Conservation (phyloP, 2,888 invertebrate species). For the Tineola bisselliella region DNA sequence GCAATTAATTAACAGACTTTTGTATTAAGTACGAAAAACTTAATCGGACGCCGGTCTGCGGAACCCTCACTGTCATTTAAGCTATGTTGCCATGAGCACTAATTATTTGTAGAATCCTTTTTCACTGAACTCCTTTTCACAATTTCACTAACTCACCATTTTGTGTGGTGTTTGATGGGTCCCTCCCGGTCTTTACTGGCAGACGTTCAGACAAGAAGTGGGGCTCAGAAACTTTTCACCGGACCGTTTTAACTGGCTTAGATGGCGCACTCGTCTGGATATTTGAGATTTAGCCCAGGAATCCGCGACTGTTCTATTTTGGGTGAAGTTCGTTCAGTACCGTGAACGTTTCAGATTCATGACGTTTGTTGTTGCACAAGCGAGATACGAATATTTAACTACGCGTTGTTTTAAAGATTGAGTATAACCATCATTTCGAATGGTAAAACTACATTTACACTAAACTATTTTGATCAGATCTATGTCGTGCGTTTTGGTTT, state of each 20-base stretch:
- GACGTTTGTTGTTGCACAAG: constrained; percentile 29
- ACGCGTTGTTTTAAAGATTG: constrained; percentile 27
- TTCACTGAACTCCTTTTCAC: constrained; percentile 60
- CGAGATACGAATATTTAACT: constrained; percentile 39
- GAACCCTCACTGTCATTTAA: constrained; percentile 34
- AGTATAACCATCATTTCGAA: constrained; percentile 43
- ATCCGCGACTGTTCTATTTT: constrained; percentile 67
- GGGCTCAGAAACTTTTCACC: constrained; percentile 73
- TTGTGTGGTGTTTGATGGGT: constrained; percentile 72
- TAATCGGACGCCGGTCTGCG: constrained; percentile 43
- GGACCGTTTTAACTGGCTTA: constrained; percentile 78
- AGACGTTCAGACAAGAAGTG: constrained; percentile 82
- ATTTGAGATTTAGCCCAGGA: constrained; percentile 72
- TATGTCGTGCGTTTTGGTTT: constrained; percentile 24
- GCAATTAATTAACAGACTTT: constrained; percentile 21
- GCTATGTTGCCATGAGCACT: constrained; percentile 39
- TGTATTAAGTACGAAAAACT: neutral
- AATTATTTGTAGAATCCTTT: constrained; percentile 41
- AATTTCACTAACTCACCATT: constrained; percentile 72
- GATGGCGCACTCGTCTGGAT: constrained; percentile 75
- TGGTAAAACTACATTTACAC: constrained; percentile 61
- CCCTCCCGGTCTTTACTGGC: constrained; percentile 76
- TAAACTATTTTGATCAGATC: constrained; percentile 63
- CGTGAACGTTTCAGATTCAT: constrained; percentile 35
- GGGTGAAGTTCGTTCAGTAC: constrained; percentile 46